Conservation (phyloP, 2,888 invertebrate genomes). For the Ochlodes sylvanus region DNA sequence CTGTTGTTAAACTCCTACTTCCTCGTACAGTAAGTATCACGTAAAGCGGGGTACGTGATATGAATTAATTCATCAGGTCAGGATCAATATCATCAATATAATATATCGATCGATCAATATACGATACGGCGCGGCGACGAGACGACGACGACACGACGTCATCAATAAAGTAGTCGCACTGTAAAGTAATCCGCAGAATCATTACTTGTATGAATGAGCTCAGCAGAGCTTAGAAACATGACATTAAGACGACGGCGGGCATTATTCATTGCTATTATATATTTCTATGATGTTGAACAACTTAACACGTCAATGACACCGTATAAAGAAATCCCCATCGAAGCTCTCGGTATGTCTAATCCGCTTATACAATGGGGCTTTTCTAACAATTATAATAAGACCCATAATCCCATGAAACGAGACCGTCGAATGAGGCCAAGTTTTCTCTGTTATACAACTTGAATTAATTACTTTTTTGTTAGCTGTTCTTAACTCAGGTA, state of each 20-base stretch:
- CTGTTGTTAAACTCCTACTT: too few relatives aligned
- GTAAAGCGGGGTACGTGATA: too few relatives aligned
- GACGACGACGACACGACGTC: too few relatives aligned
- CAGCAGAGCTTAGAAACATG: constrained; percentile 1
- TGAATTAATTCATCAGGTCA: too few relatives aligned
- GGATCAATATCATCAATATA: too few relatives aligned
- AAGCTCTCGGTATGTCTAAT: constrained; percentile 11
- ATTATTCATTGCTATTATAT: constrained; percentile 12
- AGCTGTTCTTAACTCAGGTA: too few relatives aligned
- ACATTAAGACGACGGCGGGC: not conserved
- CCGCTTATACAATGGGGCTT: constrained; percentile 10
- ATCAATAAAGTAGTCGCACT: too few relatives aligned
- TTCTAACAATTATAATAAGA: constrained; percentile 14
- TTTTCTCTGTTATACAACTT: not conserved
- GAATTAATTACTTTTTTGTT: constrained; percentile 8
- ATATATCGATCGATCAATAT: too few relatives aligned
- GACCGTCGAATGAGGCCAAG: constrained; percentile 3
- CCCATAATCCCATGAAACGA: constrained; percentile 16
- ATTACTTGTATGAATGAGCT: not conserved
- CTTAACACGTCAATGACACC: constrained; percentile 23
- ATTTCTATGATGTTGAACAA: not conserved
- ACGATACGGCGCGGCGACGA: too few relatives aligned
- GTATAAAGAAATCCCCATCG: constrained; percentile 25
- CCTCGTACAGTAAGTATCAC: too few relatives aligned
- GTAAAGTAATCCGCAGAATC: too few relatives aligned